Evolutionary conservation across 1,140 invertebrate species (phyloP).

Genomic region (Periplaneta americana): DNA sequence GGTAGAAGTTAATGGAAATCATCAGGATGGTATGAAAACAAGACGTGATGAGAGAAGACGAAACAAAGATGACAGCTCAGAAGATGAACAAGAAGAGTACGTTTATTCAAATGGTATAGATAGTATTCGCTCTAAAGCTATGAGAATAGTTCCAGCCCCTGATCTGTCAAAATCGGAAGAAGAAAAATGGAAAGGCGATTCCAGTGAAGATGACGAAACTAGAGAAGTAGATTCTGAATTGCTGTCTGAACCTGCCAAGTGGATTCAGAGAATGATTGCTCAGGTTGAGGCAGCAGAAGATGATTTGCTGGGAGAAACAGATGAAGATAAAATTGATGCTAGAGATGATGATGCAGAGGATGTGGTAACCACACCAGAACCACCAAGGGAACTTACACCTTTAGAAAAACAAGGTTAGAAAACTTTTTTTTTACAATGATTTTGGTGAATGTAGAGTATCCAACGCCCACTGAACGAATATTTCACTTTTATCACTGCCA

Average conservation of each 20-base stretch:
- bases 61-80: conserved; percentile 5
- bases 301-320: conserved; percentile 30
- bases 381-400: conserved; percentile 45
- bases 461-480: too few relatives aligned
- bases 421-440: too few relatives aligned
- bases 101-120: conserved; percentile 14
- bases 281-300: conserved; percentile 10
- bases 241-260: conserved; percentile 15
- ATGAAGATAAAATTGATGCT: conserved; percentile 37
- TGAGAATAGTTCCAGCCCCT: conserved; percentile 33
- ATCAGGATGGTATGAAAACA: background rate
- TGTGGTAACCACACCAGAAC: conserved; percentile 37
- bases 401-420: conserved; percentile 52
- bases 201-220: conserved; percentile 18
- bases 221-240: conserved; percentile 21
- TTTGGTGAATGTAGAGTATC: too few relatives aligned
- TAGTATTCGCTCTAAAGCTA: conserved; percentile 24
- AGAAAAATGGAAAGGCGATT: conserved; percentile 16
- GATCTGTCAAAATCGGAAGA: conserved; percentile 32
- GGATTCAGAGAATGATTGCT: conserved; percentile 9
- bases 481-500: too few relatives aligned
- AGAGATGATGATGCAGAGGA: conserved; percentile 29
- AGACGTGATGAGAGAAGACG: background rate
- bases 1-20: background rate
- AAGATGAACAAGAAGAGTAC: conserved; percentile 21